phyloP scores from a whole-genome alignment of 2,797 vertebrate species.

The Acanthurus leucopareius region DNA sequence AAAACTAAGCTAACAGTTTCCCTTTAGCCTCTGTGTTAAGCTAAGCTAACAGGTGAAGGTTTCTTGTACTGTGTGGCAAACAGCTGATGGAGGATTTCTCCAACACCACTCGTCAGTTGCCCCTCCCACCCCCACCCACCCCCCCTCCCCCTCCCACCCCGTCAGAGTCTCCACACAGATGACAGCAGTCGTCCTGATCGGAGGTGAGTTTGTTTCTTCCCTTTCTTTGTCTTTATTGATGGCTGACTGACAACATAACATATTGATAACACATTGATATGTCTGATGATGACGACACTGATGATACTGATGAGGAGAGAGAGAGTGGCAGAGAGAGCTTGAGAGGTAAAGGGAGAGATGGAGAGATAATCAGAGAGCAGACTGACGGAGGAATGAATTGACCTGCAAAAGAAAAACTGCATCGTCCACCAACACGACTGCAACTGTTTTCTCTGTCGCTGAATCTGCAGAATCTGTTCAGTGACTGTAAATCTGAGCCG shows the following conservation, averaged over 20 bases:
- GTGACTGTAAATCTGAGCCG: too few species aligned
- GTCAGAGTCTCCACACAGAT: neutral
- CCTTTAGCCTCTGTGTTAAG: neutral
- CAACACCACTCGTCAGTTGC: conserved; percentile 3
- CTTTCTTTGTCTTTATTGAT: neutral
- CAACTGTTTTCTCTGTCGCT: too few species aligned
- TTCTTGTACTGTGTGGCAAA: neutral
- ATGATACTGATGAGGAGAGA: neutral
- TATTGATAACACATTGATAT: neutral
- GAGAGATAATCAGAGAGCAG: too few species aligned
- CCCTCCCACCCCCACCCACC: neutral
- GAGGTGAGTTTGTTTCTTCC: conserved; percentile 60
- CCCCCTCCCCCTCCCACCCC: neutral
- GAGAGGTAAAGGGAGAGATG: neutral
- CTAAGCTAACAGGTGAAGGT: neutral
- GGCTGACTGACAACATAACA: neutral
- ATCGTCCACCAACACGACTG: too few species aligned
- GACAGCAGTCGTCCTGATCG: conserved; percentile 18
- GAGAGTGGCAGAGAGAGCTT: neutral
- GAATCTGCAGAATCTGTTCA: too few species aligned
- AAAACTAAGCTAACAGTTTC: neutral
- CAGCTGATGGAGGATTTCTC: conserved; percentile 4
- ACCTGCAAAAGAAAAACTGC: too few species aligned
- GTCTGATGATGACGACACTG: neutral
- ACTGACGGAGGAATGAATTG: too few species aligned